Evolutionary conservation across 2,888 invertebrate species (phyloP).

Genomic region (Cantharis flavilabris): DNA sequence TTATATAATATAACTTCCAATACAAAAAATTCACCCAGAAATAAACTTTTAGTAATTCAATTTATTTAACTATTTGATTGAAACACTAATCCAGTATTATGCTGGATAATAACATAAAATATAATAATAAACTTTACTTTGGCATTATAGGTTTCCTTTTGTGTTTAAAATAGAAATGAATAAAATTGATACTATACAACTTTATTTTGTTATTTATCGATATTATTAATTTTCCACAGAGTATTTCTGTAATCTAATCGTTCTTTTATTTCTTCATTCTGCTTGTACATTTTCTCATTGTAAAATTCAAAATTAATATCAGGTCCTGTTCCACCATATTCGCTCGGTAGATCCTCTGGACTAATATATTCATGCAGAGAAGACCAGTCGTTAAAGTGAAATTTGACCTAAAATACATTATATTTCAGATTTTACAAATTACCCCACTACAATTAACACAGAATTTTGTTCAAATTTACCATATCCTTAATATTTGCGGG

Average conservation of each 20-base stretch:
- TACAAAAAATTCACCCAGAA: too few species aligned
- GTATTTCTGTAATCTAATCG: conserved; percentile 34
- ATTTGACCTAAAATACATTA: conserved; percentile 34
- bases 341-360: conserved; percentile 57
- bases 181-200: not conserved
- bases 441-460: too few species aligned
- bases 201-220: not conserved
- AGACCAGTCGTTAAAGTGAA: conserved; percentile 59
- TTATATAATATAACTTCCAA: too few species aligned
- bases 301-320: conserved; percentile 36
- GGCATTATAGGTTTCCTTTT: too few species aligned
- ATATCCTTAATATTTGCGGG: conserved; percentile 36
- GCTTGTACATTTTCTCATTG: conserved; percentile 36
- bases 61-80: not conserved
- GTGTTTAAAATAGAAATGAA: not conserved
- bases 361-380: conserved; percentile 59
- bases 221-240: not conserved
- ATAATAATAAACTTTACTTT: too few species aligned
- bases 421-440: not conserved
- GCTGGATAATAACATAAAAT: too few species aligned
- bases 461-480: not conserved
- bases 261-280: conserved; percentile 38
- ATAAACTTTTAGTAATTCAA: not conserved
- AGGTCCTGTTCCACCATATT: conserved; percentile 63
- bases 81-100: too few species aligned